A percentile compares a stretch with the other conserved stretches of the same genome.
These are phyloP conservation scores for Cepaea hortensis DNA, from an alignment of 2,888 invertebrate genomes.

Conservation along the genomic window DNA sequence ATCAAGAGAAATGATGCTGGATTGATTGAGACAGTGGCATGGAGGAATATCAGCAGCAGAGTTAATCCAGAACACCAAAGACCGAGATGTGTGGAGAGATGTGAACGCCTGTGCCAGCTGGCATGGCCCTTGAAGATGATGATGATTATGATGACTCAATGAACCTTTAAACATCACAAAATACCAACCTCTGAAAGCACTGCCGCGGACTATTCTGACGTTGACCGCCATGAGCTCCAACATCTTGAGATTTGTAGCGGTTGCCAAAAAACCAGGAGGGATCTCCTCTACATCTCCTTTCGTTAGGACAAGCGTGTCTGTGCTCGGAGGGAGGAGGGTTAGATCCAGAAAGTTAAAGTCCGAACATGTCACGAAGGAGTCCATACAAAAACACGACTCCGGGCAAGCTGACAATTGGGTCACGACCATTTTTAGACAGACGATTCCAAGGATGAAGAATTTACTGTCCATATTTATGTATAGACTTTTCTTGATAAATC, in stretches of 20 bases:
- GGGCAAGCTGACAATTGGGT: slow-evolving; percentile 22
- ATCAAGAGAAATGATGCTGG: too few relatives aligned
- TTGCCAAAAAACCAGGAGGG: slow-evolving; percentile 40
- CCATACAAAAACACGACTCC: slow-evolving; percentile 34
- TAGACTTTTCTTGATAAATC: not conserved
- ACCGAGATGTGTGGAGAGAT: too few relatives aligned
- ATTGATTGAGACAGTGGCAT: too few relatives aligned
- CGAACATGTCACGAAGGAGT: slow-evolving; percentile 38
- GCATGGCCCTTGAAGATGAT: too few relatives aligned
- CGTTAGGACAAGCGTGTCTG: slow-evolving; percentile 33
- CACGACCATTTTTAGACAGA: not conserved
- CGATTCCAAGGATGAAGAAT: not conserved
- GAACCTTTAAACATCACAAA: not conserved
- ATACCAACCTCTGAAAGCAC: slow-evolving; percentile 44
- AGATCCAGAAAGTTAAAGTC: slow-evolving; percentile 38
- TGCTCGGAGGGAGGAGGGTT: slow-evolving; percentile 16
- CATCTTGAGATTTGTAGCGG: slow-evolving; percentile 30
- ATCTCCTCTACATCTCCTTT: slow-evolving; percentile 45
- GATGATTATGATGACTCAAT: too few relatives aligned
- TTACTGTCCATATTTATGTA: not conserved
- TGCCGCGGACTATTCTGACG: slow-evolving; percentile 36
- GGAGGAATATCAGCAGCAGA: too few relatives aligned
- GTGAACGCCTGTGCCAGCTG: too few relatives aligned
- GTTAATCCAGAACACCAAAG: too few relatives aligned
- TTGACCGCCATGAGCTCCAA: slow-evolving; percentile 26